These are phyloP conservation scores for Aporophyla lueneburgensis DNA, from an alignment of 2,888 invertebrate species.

Conservation along the genomic window DNA sequence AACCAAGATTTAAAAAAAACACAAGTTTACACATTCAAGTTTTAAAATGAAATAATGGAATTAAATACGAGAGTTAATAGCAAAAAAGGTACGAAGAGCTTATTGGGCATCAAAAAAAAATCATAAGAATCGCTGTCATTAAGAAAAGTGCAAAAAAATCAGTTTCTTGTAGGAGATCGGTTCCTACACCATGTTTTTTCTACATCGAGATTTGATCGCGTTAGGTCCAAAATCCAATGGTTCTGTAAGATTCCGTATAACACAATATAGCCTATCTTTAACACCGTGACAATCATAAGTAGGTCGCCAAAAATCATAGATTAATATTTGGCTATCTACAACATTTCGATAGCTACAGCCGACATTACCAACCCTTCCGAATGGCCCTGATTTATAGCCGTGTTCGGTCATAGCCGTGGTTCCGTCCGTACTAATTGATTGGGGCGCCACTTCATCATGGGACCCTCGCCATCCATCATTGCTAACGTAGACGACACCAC, in stretches of 20 bases:
- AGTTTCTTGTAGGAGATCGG: neutral
- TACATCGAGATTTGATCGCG: neutral
- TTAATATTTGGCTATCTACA: neutral
- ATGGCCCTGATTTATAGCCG: slow-evolving; percentile 55
- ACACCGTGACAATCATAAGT: neutral
- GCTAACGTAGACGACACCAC: slow-evolving; percentile 48
- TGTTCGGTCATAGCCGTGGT: slow-evolving; percentile 69
- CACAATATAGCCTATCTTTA: neutral
- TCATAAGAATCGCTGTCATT: neutral
- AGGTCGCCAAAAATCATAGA: neutral
- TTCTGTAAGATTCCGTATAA: neutral
- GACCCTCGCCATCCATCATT: slow-evolving; percentile 80
- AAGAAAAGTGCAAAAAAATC: neutral
- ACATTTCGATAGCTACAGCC: slow-evolving; percentile 9
- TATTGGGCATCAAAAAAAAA: neutral
- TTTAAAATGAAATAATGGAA: neutral
- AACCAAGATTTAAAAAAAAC: no score
- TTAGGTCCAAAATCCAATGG: neutral
- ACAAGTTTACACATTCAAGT: neutral
- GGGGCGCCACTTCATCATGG: slow-evolving; percentile 80
- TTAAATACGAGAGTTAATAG: neutral
- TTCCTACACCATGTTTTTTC: neutral
- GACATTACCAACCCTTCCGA: slow-evolving; percentile 41
- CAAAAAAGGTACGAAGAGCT: neutral
- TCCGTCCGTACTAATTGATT: slow-evolving; percentile 76